Percentiles rank a stretch among this genome's conserved stretches.
Evolutionary conservation across 2,797 vertebrate species (phyloP).

Genomic region (Pangasius macronema): DNA sequence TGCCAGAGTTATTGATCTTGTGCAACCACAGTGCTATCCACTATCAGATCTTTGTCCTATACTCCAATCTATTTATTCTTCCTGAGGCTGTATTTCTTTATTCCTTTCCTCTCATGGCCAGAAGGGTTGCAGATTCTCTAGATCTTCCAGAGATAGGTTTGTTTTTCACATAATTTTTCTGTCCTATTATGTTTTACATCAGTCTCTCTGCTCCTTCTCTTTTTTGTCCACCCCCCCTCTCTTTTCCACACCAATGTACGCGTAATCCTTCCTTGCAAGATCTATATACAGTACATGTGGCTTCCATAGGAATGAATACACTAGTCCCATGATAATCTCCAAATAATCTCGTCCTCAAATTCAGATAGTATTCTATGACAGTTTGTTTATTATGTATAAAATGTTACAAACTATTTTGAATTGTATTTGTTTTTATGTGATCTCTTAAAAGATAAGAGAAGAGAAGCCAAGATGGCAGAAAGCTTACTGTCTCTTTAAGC

Average conservation of each 20-base stretch:
- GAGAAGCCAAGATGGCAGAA: conserved; percentile 52
- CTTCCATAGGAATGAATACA: conserved; percentile 26
- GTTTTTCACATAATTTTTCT: not conserved
- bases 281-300: not conserved
- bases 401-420: not conserved
- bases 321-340: not conserved
- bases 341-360: conserved; percentile 23
- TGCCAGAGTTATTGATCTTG: conserved; percentile 15
- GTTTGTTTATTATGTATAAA: not conserved
- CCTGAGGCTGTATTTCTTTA: not conserved
- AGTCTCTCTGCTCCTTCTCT: not conserved
- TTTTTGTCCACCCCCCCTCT: not conserved
- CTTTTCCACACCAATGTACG: not conserved
- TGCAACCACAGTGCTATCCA: conserved; percentile 8
- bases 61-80: conserved; percentile 14
- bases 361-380: not conserved
- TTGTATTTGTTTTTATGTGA: not conserved
- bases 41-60: not conserved
- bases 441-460: not conserved
- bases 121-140: not conserved
- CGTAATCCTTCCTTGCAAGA: not conserved
- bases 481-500: conserved; percentile 69
- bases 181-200: not conserved
- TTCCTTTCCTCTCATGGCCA: not conserved
- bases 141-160: not conserved